Evolutionary conservation across 2,113 vertebrate genomes (phyloP).

Genomic region (Bothrops jararaca): DNA sequence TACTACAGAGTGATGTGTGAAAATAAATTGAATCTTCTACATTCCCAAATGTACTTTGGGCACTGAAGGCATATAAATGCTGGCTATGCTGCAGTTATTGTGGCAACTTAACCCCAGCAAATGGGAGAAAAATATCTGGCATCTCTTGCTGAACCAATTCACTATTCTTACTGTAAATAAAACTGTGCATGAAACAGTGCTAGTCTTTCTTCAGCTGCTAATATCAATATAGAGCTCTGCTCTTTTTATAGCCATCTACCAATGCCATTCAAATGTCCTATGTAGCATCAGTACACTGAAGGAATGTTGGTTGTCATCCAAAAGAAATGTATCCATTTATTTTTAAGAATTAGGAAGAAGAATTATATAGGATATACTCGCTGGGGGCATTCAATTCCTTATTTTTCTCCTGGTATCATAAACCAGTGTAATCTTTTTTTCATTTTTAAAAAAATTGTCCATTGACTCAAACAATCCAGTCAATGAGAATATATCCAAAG

Average conservation of each 20-base stretch:
- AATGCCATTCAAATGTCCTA: not conserved
- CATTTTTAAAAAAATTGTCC: not conserved
- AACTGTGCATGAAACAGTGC: not conserved
- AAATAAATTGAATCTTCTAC: not conserved
- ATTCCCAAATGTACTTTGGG: not conserved
- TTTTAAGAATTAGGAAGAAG: not conserved
- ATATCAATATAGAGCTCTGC: not conserved
- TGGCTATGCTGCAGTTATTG: not conserved
- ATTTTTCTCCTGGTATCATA: not conserved
- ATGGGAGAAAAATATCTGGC: not conserved
- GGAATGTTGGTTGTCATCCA: not conserved
- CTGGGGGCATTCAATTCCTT: not conserved
- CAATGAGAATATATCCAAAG: not conserved
- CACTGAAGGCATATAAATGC: not conserved
- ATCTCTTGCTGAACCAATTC: no score
- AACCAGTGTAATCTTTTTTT: not conserved
- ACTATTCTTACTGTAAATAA: not conserved
- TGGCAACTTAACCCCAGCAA: not conserved
- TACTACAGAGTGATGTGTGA: not conserved
- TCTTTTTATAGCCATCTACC: not conserved
- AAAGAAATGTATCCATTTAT: not conserved
- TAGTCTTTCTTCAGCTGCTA: not conserved
- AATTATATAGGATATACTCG: not conserved
- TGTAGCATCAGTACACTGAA: not conserved
- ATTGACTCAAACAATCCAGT: not conserved